Base-by-base conservation (phyloP, 30 jellyfish, hydroid and myxozoan genomes). In the Aurelia aurita region DNA sequence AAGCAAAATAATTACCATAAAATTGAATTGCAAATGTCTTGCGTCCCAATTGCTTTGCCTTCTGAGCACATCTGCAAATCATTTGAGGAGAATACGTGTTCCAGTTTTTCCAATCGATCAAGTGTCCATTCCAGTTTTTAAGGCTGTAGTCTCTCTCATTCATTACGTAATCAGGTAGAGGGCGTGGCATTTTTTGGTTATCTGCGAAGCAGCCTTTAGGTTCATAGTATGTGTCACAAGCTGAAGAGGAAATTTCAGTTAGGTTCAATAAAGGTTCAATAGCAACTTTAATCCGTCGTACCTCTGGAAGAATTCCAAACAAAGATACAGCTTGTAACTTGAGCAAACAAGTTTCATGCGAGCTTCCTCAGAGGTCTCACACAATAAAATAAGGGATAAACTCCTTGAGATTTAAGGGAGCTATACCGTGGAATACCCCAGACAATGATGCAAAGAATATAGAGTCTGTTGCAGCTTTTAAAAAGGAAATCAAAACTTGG, bases 31-130 rank as follows among this genome's bases (percentile, higher is more conserved):
- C 54, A 63, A 90, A 90, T 5, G 87, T 58, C 19, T 73, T 72
- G 45, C 31, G 72, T n/a, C 90, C 93, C 27, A 72, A 77, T 22
- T 11, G 60, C 76, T 70, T 70, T 22, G 97, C 97, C 58, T 83
- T 72, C 39, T 87, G 64, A 13, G 97, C 97, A 54, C 97, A 90
- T 19, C 97, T 83, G 76, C 97, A 90, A 21, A 90, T 83, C 96
- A 90, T 83, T 62, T 83, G 35, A 12, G 95, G 97, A 18, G 90
- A 57, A 44, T 90, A 90, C 2, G 64, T 72, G 87, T 90, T 72
- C 97, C 97, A 90, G 58, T 90, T 69, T 54, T 16, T 22, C 97
- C 97, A 90, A 46, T 76, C 83, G 45, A 90, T 78, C 82, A 83
- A 46, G 2, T 77, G 65, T 23, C 89, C 96, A 53, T 83, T 83